Base-by-base conservation (phyloP, 2,113 vertebrate genomes). In the Mastomys coucha region DNA sequence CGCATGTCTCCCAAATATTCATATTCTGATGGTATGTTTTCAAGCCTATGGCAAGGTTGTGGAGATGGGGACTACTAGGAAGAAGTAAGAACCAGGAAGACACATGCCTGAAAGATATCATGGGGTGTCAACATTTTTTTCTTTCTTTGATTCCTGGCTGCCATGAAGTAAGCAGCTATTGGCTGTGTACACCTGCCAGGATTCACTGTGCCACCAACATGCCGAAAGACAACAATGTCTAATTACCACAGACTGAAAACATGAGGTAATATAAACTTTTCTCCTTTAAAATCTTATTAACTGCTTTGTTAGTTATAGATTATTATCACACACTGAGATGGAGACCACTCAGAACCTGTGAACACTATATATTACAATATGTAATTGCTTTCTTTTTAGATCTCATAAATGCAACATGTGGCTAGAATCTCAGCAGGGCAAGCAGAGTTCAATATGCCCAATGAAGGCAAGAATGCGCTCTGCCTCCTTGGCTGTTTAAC, bases 11-110 rank as follows among this genome's bases (percentile, higher is more conserved):
- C 7, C 6, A n/a, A 91, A 69, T 63, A 10, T 7, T 24, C n/a
- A 14, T 26, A 16, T 45, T 0, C 39, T 67, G 4, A 28, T 36
- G 36, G 0, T 7, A 33, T 51, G 28, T 22, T 36, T 7, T 19
- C 13, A 17, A 94, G 19, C 5, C 5, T 33, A 14, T 33, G 49
- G 26, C 26, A 60, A 63, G 3, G 11, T 28, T 0, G 75, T 3
- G 7, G 2, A 53, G 45, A 28, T 75, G 2, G 26, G 7, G 9
- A 0, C 17, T 49, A 42, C 7, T 67, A 2, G 9, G 56, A 76
- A 11, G 20, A 70, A 88, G 63, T 80, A 19, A 20, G 31, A 10
- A 36, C 7, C 26, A 1, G 65, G 17, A 12, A 17, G 6, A 20
- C 2, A 0, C 24, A 33, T 45, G 22, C 24, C 58, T 24, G 26